These are phyloP conservation scores for Drosophila triauraria DNA, from an alignment of 1,140 invertebrate species.

Conservation along the genomic window DNA sequence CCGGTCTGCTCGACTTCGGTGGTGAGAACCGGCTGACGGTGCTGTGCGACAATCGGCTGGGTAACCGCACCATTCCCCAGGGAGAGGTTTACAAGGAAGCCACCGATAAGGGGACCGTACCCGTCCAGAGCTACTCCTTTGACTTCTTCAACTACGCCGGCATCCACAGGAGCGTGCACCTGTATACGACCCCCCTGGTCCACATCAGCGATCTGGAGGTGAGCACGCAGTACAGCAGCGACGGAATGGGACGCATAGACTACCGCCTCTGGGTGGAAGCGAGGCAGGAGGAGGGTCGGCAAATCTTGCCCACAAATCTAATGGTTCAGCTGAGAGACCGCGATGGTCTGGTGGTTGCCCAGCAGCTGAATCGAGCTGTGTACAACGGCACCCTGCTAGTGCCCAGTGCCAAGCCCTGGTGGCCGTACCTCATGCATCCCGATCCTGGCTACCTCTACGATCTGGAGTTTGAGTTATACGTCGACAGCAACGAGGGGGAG, in stretches of 20 bases:
- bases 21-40: constrained; percentile 93
- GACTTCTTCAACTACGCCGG: constrained; percentile 99
- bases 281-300: background rate
- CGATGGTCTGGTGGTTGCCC: constrained; percentile 39
- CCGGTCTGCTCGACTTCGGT: constrained; percentile 88
- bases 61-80: constrained; percentile 92
- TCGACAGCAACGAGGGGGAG: background rate
- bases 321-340: constrained; percentile 47
- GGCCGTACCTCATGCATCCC: constrained; percentile 94
- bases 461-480: constrained; percentile 85
- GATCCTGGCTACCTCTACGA: constrained; percentile 92
- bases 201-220: constrained; percentile 94
- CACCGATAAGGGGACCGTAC: constrained; percentile 88
- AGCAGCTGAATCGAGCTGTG: constrained; percentile 45
- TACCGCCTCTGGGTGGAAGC: constrained; percentile 57
- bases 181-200: constrained; percentile 93
- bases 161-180: constrained; percentile 95
- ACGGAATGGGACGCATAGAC: constrained; percentile 70
- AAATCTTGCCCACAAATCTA: constrained; percentile 18
- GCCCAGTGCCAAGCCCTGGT: constrained; percentile 93
- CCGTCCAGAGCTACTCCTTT: constrained; percentile 94
- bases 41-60: constrained; percentile 96
- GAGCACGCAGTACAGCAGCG: constrained; percentile 87
- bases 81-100: constrained; percentile 88
- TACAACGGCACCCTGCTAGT: constrained; percentile 87